Evolutionary conservation across 2,888 invertebrate species (phyloP), one percentile per base, ranked within the genome.

Genomic region (Agrochola lychnidis): DNA sequence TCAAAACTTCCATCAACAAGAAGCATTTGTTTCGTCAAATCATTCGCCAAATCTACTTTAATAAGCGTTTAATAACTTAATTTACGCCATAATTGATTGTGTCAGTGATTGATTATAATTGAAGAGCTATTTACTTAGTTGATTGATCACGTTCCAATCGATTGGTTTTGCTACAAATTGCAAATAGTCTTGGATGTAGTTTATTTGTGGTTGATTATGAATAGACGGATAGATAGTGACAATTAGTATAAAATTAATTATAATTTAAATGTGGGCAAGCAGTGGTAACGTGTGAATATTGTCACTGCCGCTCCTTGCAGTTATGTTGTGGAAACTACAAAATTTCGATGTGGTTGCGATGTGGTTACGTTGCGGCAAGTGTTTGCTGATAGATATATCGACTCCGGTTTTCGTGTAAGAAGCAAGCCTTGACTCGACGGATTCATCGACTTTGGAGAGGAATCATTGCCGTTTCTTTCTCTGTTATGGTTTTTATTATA

Each of bases 91-190:
- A 75, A 79, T 76, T 82, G 76, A 79, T 86, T 75, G 72, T 70
- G 63, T 59, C n/a, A 16, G 70, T 87, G 88, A 88, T 87, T 85
- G 85, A 87, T 87, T 78, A 69, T 85, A 78, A 85, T 79, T 84
- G 87, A 79, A 68, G 61, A 63, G 63, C 77, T 82, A 88, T 88
- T 87, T 80, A 82, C 71, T 79, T 51, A 72, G 76, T 59, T 88
- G 81, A 87, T 88, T 79, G 80, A 88, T 88, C 75, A 79, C 66
- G 79, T 79, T 73, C 57, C 64, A 63, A 81, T 66, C 63, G 57
- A 82, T 78, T 74, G 64, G 40, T 68, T n/a, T 64, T 70, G 62
- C 14, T 56, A 67, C 78, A 79, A 79, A 83, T 77, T 86, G 70
- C 59, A 61, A 42, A 67, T 57, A 45, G 12, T 77, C 56, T 77